Evolutionary conservation across 1,140 invertebrate species (phyloP).

Genomic region (Philotrypesis tridentata): DNA sequence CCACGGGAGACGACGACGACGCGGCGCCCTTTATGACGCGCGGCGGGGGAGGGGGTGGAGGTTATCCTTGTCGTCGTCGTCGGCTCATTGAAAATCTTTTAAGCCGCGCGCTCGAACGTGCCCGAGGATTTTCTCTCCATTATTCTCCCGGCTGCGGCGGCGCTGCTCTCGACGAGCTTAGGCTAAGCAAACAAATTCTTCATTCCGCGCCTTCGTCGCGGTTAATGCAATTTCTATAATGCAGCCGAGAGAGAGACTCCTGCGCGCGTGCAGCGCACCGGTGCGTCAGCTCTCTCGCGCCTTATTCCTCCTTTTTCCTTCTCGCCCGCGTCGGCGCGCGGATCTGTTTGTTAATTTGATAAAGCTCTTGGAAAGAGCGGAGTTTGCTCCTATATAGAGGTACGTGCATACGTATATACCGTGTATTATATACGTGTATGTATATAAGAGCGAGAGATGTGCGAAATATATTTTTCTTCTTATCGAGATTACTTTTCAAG

Average conservation of each 20-base stretch:
- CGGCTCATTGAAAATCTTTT: slow-evolving; percentile 41
- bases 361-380: neutral
- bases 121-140: slow-evolving; percentile 19
- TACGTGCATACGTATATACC: neutral
- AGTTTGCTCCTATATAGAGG: neutral
- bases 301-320: neutral
- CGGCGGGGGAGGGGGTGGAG: too few species aligned
- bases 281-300: too few species aligned
- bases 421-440: too few species aligned
- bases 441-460: too few species aligned
- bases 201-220: neutral
- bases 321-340: neutral
- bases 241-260: neutral
- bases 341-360: neutral
- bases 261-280: too few species aligned
- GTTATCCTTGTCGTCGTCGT: neutral
- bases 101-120: slow-evolving; percentile 20
- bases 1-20: neutral
- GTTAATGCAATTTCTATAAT: neutral
- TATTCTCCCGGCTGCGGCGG: neutral
- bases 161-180: neutral
- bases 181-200: slow-evolving; percentile 31
- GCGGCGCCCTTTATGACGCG: neutral
- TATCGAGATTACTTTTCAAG: neutral
- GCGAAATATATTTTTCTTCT: neutral